phyloP scores from a whole-genome alignment of 2,113 vertebrate genomes.

The Grantiella picta region DNA sequence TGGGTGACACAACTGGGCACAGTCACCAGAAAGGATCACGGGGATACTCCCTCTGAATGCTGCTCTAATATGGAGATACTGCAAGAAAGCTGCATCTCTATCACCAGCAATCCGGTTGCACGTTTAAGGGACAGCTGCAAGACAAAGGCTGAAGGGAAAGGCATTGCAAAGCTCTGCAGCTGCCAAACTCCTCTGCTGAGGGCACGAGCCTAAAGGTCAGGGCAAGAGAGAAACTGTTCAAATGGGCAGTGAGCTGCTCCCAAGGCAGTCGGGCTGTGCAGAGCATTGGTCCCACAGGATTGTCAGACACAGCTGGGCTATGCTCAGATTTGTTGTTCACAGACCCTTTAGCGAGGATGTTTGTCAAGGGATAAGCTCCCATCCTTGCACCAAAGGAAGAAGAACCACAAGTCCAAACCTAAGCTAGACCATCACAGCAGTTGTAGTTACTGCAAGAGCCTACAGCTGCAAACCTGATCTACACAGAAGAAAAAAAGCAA shows the following conservation, averaged over 20 bases:
- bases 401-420: not conserved
- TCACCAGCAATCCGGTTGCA: not conserved
- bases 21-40: not conserved
- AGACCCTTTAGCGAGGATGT: not conserved
- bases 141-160: not conserved
- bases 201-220: not conserved
- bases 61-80: not conserved
- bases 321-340: not conserved
- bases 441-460: not conserved
- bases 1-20: not conserved
- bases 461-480: not conserved
- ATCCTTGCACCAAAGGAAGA: rapidly evolving
- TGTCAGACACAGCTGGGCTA: not conserved
- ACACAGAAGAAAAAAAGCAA: not conserved
- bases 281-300: not conserved
- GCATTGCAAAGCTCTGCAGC: not conserved
- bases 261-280: not conserved
- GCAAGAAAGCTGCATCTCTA: not conserved
- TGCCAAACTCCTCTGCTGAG: not conserved
- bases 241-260: rapidly evolving
- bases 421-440: not conserved
- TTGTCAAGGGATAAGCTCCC: not conserved
- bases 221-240: not conserved
- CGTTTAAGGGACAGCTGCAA: not conserved
- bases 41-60: not conserved